Base-by-base conservation (phyloP, 2,797 vertebrate genomes). In the Melanitta fusca region DNA sequence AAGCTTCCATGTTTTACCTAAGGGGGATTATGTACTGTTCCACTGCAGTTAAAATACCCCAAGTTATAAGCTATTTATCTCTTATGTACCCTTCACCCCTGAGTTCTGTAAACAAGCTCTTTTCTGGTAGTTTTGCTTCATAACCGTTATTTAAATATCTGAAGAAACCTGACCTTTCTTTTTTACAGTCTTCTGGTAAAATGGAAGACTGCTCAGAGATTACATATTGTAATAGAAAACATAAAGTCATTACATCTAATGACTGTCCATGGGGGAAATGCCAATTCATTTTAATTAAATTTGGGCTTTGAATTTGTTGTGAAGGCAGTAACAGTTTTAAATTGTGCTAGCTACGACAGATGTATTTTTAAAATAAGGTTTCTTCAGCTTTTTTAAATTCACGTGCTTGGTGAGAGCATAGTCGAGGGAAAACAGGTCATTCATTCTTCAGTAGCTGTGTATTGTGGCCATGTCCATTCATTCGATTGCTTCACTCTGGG, bases 291-390 rank as follows among this genome's bases (percentile, higher is more conserved):
- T 92, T 75, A 94, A 94, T 82, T 84, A 92, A 83, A 85, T 81
- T 45, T 77, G 62, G 75, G 6, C 58, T 83, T 96, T 85, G 93
- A 89, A 72, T 86, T 38, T 25, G 7, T n/a, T 81, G 73, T 54
- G 85, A 95, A 96, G 70, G 89, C 83, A 87, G 13, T 85, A 85
- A 94, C 65, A 47, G 91, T 97, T 97, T 97, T 96, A 96, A 96
- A 90, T 34, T 38, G 56, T 73, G 82, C 51, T 32, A 41, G 64
- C 43, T 66, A 28, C 21, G 69, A 13, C 72, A 17, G 88, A 49
- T 19, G 9, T 49, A 5, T 53, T 89, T 71, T 89, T 94, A 77
- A 69, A 88, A 93, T 11, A 25, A 91, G 28, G 58, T 75, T 97
- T 96, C 91, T 93, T 92, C 83, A 88, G 58, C 47, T 80, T 92